Base-by-base conservation (phyloP, 2,113 vertebrate species). In the Anhinga anhinga region DNA sequence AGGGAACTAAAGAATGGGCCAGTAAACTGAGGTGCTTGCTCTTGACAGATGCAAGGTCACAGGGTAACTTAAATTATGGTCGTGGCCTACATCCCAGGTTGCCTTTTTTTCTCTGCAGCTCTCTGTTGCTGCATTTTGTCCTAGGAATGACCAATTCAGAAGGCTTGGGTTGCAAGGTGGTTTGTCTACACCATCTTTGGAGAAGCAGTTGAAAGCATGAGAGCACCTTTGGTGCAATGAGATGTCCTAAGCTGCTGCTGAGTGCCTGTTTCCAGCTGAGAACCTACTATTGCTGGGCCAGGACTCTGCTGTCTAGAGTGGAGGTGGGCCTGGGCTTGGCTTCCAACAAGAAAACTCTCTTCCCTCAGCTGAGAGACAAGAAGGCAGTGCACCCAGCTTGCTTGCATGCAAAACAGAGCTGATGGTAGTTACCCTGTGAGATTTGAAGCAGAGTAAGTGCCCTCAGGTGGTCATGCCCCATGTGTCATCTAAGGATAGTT, bases 81-180 rank as follows among this genome's bases (percentile, higher is more conserved):
- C 2, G 0, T 20, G 45, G 22, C 34, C 32, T 25, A 2, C 10
- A 11, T 27, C 23, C 34, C 30, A 36, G 8, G 4, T 13, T 27
- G n/a, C 8, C 44, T 47, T 36, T 38, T 40, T 44, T 8, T 2
- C 47, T 63, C 77, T 65, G 52, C 23, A 70, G 44, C 38, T 82
- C 42, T n/a, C 22, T 67, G 38, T 34, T 65, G 70, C 7, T 82
- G 50, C 2, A 3, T 61, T 62, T 73, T 55, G 36, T 16, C 36
- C 50, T 53, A 44, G n/a, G 26, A 53, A 5, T 34, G 82, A 34
- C 19, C 22, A 11, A 2, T 5, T 34, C 23, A 3, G 62, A 36
- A 50, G 45, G 63, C 9, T 42, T 14, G 27, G 12, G 5, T 6
- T 59, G 32, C 53, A 45, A 45, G 34, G 38, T 36, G 26, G 10